Evolutionary conservation across 2,113 vertebrate genomes (phyloP).

Genomic region (Cyprinodon variegatus): DNA sequence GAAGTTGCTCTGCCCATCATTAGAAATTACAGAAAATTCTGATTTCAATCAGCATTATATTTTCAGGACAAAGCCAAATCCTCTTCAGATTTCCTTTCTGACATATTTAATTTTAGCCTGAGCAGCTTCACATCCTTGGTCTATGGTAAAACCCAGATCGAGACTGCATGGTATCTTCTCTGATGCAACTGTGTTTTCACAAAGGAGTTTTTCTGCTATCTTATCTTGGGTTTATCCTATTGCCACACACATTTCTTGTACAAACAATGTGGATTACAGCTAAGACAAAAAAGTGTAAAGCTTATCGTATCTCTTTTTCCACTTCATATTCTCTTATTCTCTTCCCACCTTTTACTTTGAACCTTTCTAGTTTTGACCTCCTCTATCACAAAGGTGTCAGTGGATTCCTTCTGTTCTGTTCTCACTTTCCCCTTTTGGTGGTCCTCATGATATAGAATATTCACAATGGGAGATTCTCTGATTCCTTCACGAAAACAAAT

Average conservation of each 20-base stretch:
- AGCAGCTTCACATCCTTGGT: constrained; percentile 39
- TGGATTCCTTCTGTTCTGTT: constrained; percentile 2
- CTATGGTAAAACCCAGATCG: constrained; percentile 5
- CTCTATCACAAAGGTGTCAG: constrained; percentile 8
- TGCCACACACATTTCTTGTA: constrained; percentile 6
- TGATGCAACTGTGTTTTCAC: constrained; percentile 40
- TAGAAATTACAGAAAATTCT: constrained; percentile 42
- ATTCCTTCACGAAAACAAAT: constrained; percentile 78
- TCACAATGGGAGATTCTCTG: constrained; percentile 55
- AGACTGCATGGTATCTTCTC: constrained; percentile 20
- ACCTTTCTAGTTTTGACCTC: constrained; percentile 27
- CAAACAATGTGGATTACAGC: constrained; percentile 6
- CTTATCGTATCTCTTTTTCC: constrained; percentile 9
- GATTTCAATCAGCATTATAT: constrained; percentile 25
- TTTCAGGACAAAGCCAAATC: constrained; percentile 31
- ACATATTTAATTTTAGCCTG: constrained; percentile 13
- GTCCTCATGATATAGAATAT: constrained; percentile 47
- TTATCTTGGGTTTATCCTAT: constrained; percentile 32
- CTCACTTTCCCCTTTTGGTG: constrained; percentile 2
- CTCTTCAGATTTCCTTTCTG: constrained; percentile 6
- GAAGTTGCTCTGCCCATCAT: constrained; percentile 20
- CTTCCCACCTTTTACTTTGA: constrained; percentile 15
- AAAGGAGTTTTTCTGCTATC: not conserved
- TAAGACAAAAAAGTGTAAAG: not conserved
- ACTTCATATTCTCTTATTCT: not conserved